Conservation (phyloP, 2,888 invertebrate species). For the Eurytoma adleriae region DNA sequence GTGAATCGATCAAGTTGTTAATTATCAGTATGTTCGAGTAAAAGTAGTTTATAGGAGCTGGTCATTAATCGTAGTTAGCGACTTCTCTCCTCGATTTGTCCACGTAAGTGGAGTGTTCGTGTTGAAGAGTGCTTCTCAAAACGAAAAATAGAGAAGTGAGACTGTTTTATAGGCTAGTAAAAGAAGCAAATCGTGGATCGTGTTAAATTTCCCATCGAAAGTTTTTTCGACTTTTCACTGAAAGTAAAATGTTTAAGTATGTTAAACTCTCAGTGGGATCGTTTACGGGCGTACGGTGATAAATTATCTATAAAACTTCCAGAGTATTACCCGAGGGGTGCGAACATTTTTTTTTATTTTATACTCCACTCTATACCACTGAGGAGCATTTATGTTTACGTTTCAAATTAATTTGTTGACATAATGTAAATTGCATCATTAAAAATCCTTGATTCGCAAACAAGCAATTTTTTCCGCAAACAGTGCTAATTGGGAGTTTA, state of each 20-base stretch:
- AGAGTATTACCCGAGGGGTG: too few species aligned
- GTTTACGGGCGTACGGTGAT: too few species aligned
- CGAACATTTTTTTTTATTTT: too few species aligned
- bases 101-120: not conserved
- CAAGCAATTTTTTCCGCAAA: too few species aligned
- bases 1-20: conserved; percentile 16
- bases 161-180: conserved; percentile 39
- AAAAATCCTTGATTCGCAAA: too few species aligned
- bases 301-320: too few species aligned
- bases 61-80: conserved; percentile 42
- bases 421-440: too few species aligned
- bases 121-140: not conserved
- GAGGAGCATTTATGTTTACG: too few species aligned
- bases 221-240: not conserved
- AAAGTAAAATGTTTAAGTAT: conserved; percentile 3
- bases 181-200: conserved; percentile 19
- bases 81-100: conserved; percentile 42
- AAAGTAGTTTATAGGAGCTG: not conserved
- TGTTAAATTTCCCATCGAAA: conserved; percentile 25
- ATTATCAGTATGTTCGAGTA: not conserved
- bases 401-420: too few species aligned
- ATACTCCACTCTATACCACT: too few species aligned
- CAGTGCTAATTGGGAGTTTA: too few species aligned
- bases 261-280: not conserved
- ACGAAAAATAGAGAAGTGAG: conserved; percentile 23